phyloP scores from a whole-genome alignment of 2,113 vertebrate species.

The Lophotis ruficrista region DNA sequence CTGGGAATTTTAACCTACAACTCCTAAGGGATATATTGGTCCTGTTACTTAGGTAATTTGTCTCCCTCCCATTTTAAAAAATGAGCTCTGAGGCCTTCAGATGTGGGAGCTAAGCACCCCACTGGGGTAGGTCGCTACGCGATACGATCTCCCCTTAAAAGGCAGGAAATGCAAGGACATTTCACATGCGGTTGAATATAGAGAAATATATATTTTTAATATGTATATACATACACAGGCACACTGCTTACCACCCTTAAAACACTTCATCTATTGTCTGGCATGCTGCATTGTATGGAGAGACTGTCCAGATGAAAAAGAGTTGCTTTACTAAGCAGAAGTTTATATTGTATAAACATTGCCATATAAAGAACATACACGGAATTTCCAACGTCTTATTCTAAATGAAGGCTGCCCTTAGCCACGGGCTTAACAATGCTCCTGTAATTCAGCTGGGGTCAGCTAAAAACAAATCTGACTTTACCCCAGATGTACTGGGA shows the following conservation, averaged over 20 bases:
- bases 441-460: neutral
- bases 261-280: conserved; percentile 68
- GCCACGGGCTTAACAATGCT: conserved; percentile 16
- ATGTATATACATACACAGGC: conserved; percentile 9
- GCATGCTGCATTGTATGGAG: conserved; percentile 47
- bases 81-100: neutral
- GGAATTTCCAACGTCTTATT: conserved; percentile 1
- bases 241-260: conserved; percentile 21
- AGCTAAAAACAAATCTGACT: neutral
- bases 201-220: conserved; percentile 41
- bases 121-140: neutral
- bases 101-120: neutral
- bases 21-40: neutral
- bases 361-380: conserved; percentile 49
- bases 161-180: conserved; percentile 17
- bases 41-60: neutral
- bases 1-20: neutral
- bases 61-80: neutral
- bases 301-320: conserved; percentile 51
- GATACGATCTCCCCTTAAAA: conserved; percentile 53
- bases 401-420: conserved; percentile 24
- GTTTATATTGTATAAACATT: conserved; percentile 28
- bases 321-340: conserved; percentile 8
- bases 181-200: neutral
- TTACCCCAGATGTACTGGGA: neutral